Evolutionary conservation across 1,140 invertebrate species (phyloP).

Genomic region (Ceratina calcarata): DNA sequence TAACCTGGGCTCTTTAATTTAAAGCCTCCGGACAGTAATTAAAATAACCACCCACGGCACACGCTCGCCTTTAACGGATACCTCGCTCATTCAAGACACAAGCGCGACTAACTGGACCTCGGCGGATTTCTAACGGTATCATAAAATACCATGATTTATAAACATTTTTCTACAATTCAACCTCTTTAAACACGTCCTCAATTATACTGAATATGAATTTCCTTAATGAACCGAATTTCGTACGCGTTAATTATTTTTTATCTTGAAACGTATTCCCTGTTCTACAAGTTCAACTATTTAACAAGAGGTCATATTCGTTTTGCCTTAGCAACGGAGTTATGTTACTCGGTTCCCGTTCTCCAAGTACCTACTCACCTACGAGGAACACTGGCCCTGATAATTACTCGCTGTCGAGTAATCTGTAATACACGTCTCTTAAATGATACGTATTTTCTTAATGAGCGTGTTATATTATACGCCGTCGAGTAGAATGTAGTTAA

Average conservation of each 20-base stretch:
- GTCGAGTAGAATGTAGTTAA: slow-evolving; percentile 28
- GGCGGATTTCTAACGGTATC: background rate
- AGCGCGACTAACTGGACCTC: background rate
- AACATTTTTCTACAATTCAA: too few relatives aligned
- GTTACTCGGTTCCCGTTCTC: slow-evolving; percentile 1
- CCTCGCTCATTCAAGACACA: slow-evolving; percentile 62
- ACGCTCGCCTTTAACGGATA: slow-evolving; percentile 73
- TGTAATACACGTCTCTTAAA: slow-evolving; percentile 39
- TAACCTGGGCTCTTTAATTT: slow-evolving; percentile 79
- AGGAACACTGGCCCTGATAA: slow-evolving; percentile 9
- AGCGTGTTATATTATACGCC: slow-evolving; percentile 44
- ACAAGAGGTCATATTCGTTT: background rate
- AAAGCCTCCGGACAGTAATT: slow-evolving; percentile 80
- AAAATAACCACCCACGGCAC: slow-evolving; percentile 79
- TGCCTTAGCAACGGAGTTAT: background rate
- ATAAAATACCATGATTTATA: too few relatives aligned
- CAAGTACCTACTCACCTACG: background rate
- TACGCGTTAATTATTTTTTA: background rate
- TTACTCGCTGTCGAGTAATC: slow-evolving; percentile 43
- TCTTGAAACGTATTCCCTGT: too few relatives aligned
- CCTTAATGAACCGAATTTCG: too few relatives aligned
- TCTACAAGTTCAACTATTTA: too few relatives aligned
- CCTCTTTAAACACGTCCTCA: too few relatives aligned
- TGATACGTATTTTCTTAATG: slow-evolving; percentile 46
- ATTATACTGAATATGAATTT: too few relatives aligned